Conservation (phyloP, 2,888 invertebrate species). For the Ceramica pisi region DNA sequence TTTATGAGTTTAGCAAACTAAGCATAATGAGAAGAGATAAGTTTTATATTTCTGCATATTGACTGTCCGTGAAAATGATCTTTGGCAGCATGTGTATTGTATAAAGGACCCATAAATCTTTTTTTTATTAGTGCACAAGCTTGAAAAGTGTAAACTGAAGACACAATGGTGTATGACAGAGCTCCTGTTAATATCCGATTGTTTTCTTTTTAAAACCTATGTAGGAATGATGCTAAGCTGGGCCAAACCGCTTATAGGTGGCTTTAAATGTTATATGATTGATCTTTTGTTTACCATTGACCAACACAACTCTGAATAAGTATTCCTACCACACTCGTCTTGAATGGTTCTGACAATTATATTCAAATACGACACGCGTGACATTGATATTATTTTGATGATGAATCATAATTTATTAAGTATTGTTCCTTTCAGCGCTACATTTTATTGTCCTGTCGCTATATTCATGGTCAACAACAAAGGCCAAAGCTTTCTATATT, state of each 20-base stretch:
- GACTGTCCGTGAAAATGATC: too few species aligned
- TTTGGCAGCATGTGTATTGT: too few species aligned
- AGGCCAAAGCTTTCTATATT: conserved; percentile 27
- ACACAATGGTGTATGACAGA: neutral
- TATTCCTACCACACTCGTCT: conserved; percentile 36
- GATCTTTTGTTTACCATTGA: conserved; percentile 41
- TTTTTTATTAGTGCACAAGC: too few species aligned
- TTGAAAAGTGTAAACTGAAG: neutral
- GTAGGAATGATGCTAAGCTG: neutral
- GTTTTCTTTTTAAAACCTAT: neutral
- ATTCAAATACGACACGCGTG: conserved; percentile 64
- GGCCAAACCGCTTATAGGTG: neutral
- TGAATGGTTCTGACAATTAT: conserved; percentile 57
- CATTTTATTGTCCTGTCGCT: conserved; percentile 23
- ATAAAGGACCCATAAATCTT: too few species aligned
- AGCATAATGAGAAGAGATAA: too few species aligned
- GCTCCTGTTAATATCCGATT: neutral
- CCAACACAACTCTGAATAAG: conserved; percentile 31
- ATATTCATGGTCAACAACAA: conserved; percentile 2
- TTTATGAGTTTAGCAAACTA: too few species aligned
- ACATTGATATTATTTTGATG: conserved; percentile 60
- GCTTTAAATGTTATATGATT: conserved; percentile 3
- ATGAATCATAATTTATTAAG: conserved; percentile 54
- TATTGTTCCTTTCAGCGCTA: conserved; percentile 44
- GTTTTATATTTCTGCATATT: too few species aligned